phyloP scores from a whole-genome alignment of 1,140 invertebrate genomes.

The Drosophila aff. region DNA sequence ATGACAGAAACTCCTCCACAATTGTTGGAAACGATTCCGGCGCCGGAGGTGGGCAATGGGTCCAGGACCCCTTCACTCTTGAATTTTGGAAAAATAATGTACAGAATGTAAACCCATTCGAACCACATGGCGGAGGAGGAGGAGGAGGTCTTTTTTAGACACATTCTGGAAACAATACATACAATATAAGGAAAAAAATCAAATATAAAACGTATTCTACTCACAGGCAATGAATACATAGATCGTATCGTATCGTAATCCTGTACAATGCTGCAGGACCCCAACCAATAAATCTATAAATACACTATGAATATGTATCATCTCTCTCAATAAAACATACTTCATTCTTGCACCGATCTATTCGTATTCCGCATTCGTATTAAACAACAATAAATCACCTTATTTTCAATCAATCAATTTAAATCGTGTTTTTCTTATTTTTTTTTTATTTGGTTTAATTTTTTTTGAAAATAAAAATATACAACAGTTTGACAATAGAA shows the following conservation, averaged over 20 bases:
- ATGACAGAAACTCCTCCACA: constrained; percentile 62
- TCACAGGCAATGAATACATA: constrained; percentile 21
- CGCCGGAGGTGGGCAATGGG: constrained; percentile 33
- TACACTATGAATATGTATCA: constrained; percentile 38
- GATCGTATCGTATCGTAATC: constrained; percentile 9
- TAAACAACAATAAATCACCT: not conserved
- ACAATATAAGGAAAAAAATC: constrained; percentile 6
- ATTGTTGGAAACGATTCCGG: constrained; percentile 63
- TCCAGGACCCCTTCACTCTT: constrained; percentile 79
- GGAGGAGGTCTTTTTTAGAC: constrained; percentile 79
- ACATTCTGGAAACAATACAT: constrained; percentile 22
- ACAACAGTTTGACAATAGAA: constrained; percentile 42
- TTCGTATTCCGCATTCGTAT: not conserved
- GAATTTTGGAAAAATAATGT: constrained; percentile 83
- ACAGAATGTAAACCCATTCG: constrained; percentile 61
- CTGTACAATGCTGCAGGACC: constrained; percentile 12
- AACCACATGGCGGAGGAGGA: constrained; percentile 60
- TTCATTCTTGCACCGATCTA: not conserved
- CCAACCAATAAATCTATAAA: constrained; percentile 10
- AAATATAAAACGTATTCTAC: constrained; percentile 6
- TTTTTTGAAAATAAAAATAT: constrained; percentile 34
- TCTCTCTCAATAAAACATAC: not conserved
- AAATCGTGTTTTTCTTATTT: not conserved
- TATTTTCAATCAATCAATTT: constrained; percentile 4
- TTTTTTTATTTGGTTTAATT: constrained; percentile 17